Conservation (phyloP, 2,797 vertebrate genomes). For the Perodicticus potto region DNA sequence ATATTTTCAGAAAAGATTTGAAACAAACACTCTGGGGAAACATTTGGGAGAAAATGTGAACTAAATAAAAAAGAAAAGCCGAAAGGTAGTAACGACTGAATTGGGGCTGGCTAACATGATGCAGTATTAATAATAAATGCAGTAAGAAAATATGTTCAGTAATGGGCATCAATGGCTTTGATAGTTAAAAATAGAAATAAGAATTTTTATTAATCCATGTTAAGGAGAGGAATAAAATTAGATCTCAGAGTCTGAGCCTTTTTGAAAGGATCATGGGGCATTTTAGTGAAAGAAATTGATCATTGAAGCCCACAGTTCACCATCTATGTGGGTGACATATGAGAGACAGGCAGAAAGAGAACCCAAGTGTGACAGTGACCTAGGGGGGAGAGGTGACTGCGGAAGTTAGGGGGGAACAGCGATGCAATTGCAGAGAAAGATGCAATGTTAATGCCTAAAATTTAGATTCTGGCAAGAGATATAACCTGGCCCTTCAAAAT, state of each 20-base stretch:
- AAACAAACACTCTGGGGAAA: not conserved
- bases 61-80: not conserved
- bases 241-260: not conserved
- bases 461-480: not conserved
- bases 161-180: not conserved
- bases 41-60: not conserved
- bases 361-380: accelerated
- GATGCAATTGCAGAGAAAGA: not conserved
- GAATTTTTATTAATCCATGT: not conserved
- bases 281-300: not conserved
- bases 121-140: not conserved
- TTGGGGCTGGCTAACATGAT: not conserved
- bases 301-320: not conserved
- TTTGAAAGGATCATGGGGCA: not conserved
- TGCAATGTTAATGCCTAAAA: not conserved
- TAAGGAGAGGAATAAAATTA: not conserved
- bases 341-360: not conserved
- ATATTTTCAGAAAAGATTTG: not conserved
- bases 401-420: not conserved
- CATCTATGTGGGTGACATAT: too few species aligned
- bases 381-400: accelerated
- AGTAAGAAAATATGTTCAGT: not conserved
- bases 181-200: not conserved
- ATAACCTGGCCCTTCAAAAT: not conserved
- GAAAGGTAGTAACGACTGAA: not conserved